Conservation (phyloP, 1,140 invertebrate genomes). For the Akabosia matsudoensis region DNA sequence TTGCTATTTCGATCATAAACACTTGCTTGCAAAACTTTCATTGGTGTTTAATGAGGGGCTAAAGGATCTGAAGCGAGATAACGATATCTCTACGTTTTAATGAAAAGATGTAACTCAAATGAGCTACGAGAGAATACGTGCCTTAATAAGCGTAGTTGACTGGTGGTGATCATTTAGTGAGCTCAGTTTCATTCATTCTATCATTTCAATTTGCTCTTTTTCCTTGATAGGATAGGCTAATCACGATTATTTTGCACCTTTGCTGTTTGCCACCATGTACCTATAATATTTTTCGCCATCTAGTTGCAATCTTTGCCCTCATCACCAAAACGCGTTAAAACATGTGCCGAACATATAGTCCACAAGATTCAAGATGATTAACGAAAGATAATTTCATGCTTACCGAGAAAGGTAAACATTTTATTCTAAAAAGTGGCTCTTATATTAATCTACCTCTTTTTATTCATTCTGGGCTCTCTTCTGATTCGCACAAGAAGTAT, state of each 20-base stretch:
- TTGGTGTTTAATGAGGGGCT: background rate
- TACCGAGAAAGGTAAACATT: background rate
- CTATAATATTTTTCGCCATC: background rate
- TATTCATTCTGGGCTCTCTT: too few relatives aligned
- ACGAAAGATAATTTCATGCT: background rate
- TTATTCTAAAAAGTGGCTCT: background rate
- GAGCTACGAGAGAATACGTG: background rate
- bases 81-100: background rate
- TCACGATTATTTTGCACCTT: slow-evolving; percentile 1
- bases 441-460: too few relatives aligned
- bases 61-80: background rate
- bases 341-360: background rate
- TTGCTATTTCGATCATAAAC: too few relatives aligned
- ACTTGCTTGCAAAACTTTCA: too few relatives aligned
- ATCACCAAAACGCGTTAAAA: too few relatives aligned
- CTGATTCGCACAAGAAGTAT: too few relatives aligned
- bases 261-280: background rate
- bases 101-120: background rate
- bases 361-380: background rate
- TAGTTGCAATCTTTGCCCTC: background rate
- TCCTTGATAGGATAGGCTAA: background rate
- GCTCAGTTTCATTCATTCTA: background rate
- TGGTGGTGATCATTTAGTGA: background rate
- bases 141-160: background rate
- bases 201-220: background rate